Conservation (phyloP, 2,113 vertebrate species). For the Tachysurus vachellii region DNA sequence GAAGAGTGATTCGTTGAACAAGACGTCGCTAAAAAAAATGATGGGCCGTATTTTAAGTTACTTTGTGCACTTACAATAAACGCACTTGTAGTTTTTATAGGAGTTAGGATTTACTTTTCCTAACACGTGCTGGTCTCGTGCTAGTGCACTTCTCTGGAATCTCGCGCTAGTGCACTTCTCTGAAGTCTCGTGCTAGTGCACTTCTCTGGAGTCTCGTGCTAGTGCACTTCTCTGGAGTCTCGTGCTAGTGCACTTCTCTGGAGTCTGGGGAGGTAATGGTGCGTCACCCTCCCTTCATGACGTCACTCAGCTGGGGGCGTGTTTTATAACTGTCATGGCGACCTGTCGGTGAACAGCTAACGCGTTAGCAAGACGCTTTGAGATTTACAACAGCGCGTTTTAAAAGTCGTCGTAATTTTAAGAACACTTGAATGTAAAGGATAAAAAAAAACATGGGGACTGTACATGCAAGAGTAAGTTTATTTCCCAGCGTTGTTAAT, state of each 20-base stretch:
- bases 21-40: background rate
- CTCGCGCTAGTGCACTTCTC: no score
- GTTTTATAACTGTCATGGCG: conserved; percentile 71
- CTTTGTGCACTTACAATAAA: background rate
- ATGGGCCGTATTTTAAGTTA: background rate
- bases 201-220: background rate
- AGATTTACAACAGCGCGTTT: conserved; percentile 49
- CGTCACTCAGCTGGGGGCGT: conserved; percentile 50
- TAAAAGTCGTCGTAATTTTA: conserved; percentile 31
- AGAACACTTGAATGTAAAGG: conserved; percentile 43
- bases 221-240: background rate
- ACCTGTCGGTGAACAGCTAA: conserved; percentile 50
- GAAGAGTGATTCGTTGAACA: background rate
- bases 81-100: no score
- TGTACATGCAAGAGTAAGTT: conserved; percentile 89
- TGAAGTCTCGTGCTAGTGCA: no score
- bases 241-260: background rate
- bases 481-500: background rate
- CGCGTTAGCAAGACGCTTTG: background rate
- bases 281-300: conserved; percentile 2
- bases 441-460: conserved; percentile 78
- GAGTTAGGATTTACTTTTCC: no score
- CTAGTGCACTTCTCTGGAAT: no score
- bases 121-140: no score
- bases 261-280: background rate